Evolutionary conservation across 92 coral and sea anemone genomes (phyloP), one percentile per base, ranked within the genome.

Genomic region (Pocillopora meandrina): DNA sequence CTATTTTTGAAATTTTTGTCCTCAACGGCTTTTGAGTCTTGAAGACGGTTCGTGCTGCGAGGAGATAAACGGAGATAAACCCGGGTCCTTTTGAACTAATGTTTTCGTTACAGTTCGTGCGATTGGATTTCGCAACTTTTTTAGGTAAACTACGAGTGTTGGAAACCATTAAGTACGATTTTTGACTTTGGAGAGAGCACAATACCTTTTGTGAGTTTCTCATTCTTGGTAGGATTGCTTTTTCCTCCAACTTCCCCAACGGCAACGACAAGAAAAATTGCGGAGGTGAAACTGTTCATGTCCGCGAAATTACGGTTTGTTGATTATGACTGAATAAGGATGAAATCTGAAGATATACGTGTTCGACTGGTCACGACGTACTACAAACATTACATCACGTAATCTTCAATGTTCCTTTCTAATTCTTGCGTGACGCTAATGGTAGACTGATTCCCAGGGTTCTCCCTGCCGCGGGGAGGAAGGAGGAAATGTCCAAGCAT

Each of bases 251-350:
- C 52, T 16, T 80, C n/a, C 35, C 52, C 42, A 15, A 56, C 20
- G 9, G 69, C 23, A 81, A 56, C 2, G 77, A 81, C 26, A 21
- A 70, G 31, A 81, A 69, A 68, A 18, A 81, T 36, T 57, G 85
- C 15, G n/a, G 56, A 7, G 56, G 69, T 17, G 35, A 58, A 34
- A 58, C 34, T 36, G 57, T 70, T 81, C 85, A 81, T 81, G 85
- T 36, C 52, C 52, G 8, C 65, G 69, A 71, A 52, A 57, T 36
- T 20, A 16, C 36, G 84, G 42, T 58, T 21, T 70, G 76, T 81
- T 81, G 77, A 81, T 70, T 81, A 69, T 81, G 42, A 5, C 57
- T 69, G 59, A 33, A 76, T 18, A 2, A 13, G 57, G 59, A 68
- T 72, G 52, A 65, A 14, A 49, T 56, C 35, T 12, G 7, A 36